Base-by-base conservation (phyloP, 2,797 vertebrate species). In the Epinephelus coioides region DNA sequence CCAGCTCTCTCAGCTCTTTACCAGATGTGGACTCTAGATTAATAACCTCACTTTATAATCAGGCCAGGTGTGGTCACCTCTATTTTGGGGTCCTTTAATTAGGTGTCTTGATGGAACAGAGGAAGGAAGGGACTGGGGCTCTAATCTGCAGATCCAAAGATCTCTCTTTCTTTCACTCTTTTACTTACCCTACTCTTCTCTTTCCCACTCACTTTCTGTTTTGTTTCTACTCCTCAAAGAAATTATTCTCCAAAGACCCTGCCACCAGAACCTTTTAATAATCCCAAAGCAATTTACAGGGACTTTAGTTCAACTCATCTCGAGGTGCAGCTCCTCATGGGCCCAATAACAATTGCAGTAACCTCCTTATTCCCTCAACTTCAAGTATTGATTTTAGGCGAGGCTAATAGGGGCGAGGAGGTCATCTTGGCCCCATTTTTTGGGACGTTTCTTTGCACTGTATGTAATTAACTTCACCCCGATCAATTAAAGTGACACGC, bases 241-340 rank as follows among this genome's bases (percentile, higher is more conserved):
- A 75, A 62, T 79, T 77, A 82, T 76, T 90, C 85, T 89, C 91
- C 30, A 66, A 69, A 81, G 88, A 54, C 75, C 56, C 60, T 70
- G 50, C 83, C 73, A 73, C 64, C 51, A 84, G 68, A 81, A 87
- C 76, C 79, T 80, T 88, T 89, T 90, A 87, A 90, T 91, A 92
- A 92, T 91, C 89, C 89, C 87, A 86, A 83, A 92, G 88, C 91
- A 89, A 91, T 94, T 90, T 90, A 82, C 62, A 66, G 70, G 65
- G 83, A 85, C 83, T 89, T 80, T 47, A 78, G 69, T 69, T 86
- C 47, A 76, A 81, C 79, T 85, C 80, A 75, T 85, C 83, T 84
- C 81, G 59, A 75, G 79, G 54, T 85, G 73, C 34, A 75, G 70
- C 50, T 79, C 72, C 76, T 79, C 73, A 75, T 47, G 49, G 77